phyloP scores from a whole-genome alignment of 2,113 vertebrate genomes.

The Empidonax alnorum region DNA sequence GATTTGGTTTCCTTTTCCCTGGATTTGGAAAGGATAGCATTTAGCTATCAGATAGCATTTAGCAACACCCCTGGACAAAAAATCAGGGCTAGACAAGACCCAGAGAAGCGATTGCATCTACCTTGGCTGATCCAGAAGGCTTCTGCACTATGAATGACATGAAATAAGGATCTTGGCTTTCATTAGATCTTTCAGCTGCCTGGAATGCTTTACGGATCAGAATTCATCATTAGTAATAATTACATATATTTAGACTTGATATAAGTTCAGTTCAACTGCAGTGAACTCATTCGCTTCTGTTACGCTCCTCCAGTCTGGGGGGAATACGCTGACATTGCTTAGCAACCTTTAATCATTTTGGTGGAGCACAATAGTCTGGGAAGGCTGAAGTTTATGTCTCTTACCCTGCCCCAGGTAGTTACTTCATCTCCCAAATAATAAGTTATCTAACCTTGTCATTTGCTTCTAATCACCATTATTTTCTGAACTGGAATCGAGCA shows the following conservation, averaged over 20 bases:
- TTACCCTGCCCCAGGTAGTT: background rate
- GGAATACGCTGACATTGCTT: background rate
- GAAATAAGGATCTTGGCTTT: background rate
- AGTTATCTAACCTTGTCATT: background rate
- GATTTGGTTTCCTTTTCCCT: background rate
- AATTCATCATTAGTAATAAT: background rate
- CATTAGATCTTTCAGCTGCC: background rate
- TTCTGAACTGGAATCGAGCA: background rate
- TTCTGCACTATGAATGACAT: background rate
- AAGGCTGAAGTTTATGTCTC: background rate
- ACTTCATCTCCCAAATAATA: background rate
- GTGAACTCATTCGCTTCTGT: background rate
- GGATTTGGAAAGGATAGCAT: background rate
- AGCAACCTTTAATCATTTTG: constrained; percentile 4
- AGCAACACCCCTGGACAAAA: background rate
- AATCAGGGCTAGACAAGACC: background rate
- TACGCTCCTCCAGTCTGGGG: background rate
- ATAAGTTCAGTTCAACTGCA: background rate
- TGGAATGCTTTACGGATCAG: background rate
- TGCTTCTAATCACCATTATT: background rate
- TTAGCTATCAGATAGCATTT: background rate
- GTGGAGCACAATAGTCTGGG: background rate
- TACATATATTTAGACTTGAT: background rate
- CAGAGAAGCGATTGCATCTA: background rate
- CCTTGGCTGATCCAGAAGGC: background rate